Base-by-base conservation (phyloP, 2,797 vertebrate genomes). In the Melanotaenia pygmaea region DNA sequence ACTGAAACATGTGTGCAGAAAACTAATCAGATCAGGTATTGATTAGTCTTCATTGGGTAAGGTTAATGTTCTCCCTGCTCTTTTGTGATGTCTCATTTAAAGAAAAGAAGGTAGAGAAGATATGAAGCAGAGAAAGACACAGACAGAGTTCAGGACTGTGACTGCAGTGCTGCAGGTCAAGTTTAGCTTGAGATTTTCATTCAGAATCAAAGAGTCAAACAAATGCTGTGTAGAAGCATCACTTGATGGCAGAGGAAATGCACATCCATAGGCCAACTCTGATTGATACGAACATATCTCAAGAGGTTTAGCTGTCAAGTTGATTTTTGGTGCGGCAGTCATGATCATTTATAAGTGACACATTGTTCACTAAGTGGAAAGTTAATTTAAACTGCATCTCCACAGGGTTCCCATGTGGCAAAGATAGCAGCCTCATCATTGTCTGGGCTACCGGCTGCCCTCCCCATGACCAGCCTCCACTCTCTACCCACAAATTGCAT, bases 1-100 rank as follows among this genome's bases (percentile, higher is more conserved):
- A 80, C 76, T 82, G 60, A 84, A 84, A 86, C 65, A 58, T 82
- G 76, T 81, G 70, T 76, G 77, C 75, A 58, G 76, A 68, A 79
- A 76, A 38, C 80, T 89, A 90, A 92, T 91, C 84, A 90, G 76
- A 91, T 91, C 78, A 84, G 57, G 51, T 87, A 91, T 91, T 69
- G 88, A 92, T 86, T 68, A 72, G 70, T 76, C 78, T 76, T 87
- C 77, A 77, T 79, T 69, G 67, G 75, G 68, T 56, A 80, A 43
- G 70, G 76, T 70, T 84, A 79, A 89, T 77, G 78, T 76, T 72
- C 77, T 76, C 47, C 43, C 63, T 63, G 70, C 80, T 81, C 43
- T 58, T 84, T 80, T 79, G 70, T 68, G 73, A 84, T 81, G 79
- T 74, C 72, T 85, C 64, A 66, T 65, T 83, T 40, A 47, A 47